Conservation (phyloP, 1,140 invertebrate species). For the Tribolium madens region DNA sequence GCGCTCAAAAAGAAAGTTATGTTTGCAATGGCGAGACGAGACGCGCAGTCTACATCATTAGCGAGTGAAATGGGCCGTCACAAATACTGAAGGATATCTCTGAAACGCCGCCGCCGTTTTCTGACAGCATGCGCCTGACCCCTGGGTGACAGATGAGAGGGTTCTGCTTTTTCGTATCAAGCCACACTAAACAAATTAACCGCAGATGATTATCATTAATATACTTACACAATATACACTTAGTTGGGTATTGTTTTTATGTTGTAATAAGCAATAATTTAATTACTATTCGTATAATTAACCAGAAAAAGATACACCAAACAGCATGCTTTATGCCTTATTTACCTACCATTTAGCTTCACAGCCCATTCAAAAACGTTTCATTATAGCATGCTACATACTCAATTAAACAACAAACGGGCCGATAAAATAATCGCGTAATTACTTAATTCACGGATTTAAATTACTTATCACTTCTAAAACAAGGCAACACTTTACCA, state of each 20-base stretch:
- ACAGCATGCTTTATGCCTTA: neutral
- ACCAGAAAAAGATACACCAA: neutral
- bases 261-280: neutral
- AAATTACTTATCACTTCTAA: neutral
- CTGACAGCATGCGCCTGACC: conserved; percentile 30
- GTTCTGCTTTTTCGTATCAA: conserved; percentile 4
- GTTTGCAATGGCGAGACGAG: conserved; percentile 45
- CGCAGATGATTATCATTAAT: conserved; percentile 22
- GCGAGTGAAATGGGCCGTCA: conserved; percentile 45
- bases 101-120: conserved; percentile 38
- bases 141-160: conserved; percentile 14
- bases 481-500: neutral
- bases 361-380: conserved; percentile 23
- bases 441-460: conserved; percentile 27
- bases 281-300: neutral
- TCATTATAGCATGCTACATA: conserved; percentile 20
- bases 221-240: neutral
- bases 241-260: neutral
- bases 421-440: conserved; percentile 5
- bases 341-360: conserved; percentile 26
- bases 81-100: conserved; percentile 42
- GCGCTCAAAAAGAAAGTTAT: conserved; percentile 19
- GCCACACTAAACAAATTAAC: conserved; percentile 31
- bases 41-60: conserved; percentile 49
- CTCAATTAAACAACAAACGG: conserved; percentile 27